Conservation (phyloP, 2,888 invertebrate genomes). For the Herminia tarsipennalis region DNA sequence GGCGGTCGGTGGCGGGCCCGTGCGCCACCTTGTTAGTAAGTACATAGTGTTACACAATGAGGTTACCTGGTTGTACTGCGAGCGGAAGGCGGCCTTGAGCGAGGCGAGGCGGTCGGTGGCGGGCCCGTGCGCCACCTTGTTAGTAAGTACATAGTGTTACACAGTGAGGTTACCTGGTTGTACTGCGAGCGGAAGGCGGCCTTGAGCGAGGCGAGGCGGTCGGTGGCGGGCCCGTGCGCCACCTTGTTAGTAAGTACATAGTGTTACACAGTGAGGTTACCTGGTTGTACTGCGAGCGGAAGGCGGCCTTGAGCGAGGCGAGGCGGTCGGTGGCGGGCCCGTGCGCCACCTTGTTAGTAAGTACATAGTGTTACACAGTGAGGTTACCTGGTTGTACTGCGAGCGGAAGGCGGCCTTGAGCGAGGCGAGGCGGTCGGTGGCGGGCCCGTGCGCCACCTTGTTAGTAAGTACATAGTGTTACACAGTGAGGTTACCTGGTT, state of each 20-base stretch:
- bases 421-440: constrained; percentile 94
- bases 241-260: too few species aligned
- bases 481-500: constrained; percentile 90
- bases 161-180: constrained; percentile 89
- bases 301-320: constrained; percentile 96
- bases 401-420: constrained; percentile 96
- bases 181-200: constrained; percentile 96
- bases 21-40: too few species aligned
- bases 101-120: constrained; percentile 95
- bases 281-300: constrained; percentile 93
- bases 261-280: too few species aligned
- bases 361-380: too few species aligned
- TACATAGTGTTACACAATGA: too few species aligned
- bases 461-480: too few species aligned
- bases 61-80: constrained; percentile 92
- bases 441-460: constrained; percentile 90
- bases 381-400: constrained; percentile 92
- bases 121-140: constrained; percentile 89
- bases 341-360: too few species aligned
- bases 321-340: constrained; percentile 96
- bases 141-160: too few species aligned
- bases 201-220: constrained; percentile 95
- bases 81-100: constrained; percentile 96
- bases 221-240: constrained; percentile 92
- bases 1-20: constrained; percentile 95